Base-by-base conservation (phyloP, 2,888 invertebrate genomes). In the Perithous albicinctus region DNA sequence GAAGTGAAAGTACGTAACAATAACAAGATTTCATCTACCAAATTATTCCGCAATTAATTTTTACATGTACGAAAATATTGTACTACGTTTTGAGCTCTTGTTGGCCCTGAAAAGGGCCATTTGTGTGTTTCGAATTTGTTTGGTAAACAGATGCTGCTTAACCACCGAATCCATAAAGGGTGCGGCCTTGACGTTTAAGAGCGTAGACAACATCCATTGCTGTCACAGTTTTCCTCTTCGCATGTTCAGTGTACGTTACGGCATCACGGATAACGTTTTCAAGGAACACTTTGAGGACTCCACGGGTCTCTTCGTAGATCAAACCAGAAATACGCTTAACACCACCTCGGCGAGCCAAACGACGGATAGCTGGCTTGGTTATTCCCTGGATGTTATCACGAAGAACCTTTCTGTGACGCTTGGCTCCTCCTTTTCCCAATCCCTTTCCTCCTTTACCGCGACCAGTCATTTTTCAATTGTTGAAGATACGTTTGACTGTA, bases 191-290 rank as follows among this genome's bases (percentile, higher is more conserved):
- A 66, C 97, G 94, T 91, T 97, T 97, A 89, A 97, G 92, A n/a
- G 97, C 97, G 89, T 97, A 97, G 63, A 97, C 97, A 10, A 97
- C 96, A 87, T 97, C 97, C 97, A 97, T 97, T 18, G 97, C 97
- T 0, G 97, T 97, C 56, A 97, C 97, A 0, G 97, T 97, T 93
- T 97, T 97, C 87, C 97, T 94, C 93, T 97, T 97, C 41, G 97
- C 97, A 90, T 97, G 97, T 90, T 97, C 97, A 0, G 97, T 97
- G 92, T 97, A 97, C 2, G 96, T 97, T 66, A 97, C 97, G n/a
- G 97, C 96, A 90, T 97, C 97, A 56, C 96, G 94, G 87, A 97
- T 96, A 0, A 97, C 96, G 90, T 96, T 97, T 91, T 97, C 97
- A 79, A 97, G 94, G 91, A 97, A 98, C 0, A 96, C 95, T 26